These are phyloP conservation scores for Aegotheles bennettii DNA, from an alignment of 2,113 vertebrate species.

Conservation along the genomic window DNA sequence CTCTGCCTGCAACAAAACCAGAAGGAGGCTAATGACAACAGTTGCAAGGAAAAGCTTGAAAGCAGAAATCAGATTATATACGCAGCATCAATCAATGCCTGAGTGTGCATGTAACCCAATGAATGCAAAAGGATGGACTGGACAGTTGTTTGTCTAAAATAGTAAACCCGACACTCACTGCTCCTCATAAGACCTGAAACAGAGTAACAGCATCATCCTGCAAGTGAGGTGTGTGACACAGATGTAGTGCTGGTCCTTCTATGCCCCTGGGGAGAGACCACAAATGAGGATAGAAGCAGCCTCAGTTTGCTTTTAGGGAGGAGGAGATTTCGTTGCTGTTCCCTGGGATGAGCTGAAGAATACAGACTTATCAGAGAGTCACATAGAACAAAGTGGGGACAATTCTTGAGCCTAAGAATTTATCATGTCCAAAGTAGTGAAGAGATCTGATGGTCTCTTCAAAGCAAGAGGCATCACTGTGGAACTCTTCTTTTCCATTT, in stretches of 20 bases:
- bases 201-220: not conserved
- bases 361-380: not conserved
- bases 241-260: fast-evolving
- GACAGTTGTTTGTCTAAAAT: not conserved
- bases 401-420: not conserved
- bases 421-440: not conserved
- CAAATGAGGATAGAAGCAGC: not conserved
- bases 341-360: not conserved
- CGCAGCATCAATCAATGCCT: not conserved
- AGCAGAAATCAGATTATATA: not conserved
- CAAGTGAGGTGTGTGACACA: fast-evolving
- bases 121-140: not conserved
- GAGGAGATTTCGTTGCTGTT: not conserved
- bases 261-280: too few species aligned
- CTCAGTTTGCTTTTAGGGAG: not conserved
- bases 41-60: not conserved
- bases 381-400: not conserved
- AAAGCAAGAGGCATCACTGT: not conserved
- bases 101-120: not conserved
- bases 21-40: not conserved
- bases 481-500: not conserved
- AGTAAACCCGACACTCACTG: not conserved
- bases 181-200: not conserved
- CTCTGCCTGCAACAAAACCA: not conserved
- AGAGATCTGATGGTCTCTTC: not conserved